Conservation (phyloP, 2,888 invertebrate genomes). For the Meloe dianella region DNA sequence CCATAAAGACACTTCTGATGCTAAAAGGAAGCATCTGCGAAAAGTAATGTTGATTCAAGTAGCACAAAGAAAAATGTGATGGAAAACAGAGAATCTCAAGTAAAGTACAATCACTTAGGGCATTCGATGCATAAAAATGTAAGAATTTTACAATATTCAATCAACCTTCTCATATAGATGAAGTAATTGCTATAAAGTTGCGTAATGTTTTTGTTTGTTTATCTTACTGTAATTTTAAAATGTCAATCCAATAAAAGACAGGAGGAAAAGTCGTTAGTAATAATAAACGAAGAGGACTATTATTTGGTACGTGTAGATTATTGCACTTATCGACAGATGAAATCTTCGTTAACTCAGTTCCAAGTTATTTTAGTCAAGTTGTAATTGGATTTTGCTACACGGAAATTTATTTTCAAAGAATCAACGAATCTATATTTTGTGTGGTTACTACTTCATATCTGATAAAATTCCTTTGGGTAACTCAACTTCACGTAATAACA, state of each 20-base stretch:
- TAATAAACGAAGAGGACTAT: slow-evolving; percentile 42
- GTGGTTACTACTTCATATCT: slow-evolving; percentile 27
- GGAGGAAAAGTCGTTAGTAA: slow-evolving; percentile 31
- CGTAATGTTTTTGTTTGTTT: slow-evolving; percentile 14
- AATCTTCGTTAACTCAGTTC: slow-evolving; percentile 33
- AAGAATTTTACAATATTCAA: not conserved
- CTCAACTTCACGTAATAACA: slow-evolving; percentile 29
- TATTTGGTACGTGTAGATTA: slow-evolving; percentile 37
- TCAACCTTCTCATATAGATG: slow-evolving; percentile 6
- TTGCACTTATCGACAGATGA: slow-evolving; percentile 31
- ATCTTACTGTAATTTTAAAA: slow-evolving; percentile 10
- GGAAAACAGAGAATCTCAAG: not conserved
- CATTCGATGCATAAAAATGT: not conserved
- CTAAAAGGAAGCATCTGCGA: no score
- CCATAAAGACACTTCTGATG: not conserved
- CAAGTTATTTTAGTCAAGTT: slow-evolving; percentile 34
- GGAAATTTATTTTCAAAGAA: slow-evolving; percentile 34
- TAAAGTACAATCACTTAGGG: not conserved
- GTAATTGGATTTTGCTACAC: slow-evolving; percentile 33
- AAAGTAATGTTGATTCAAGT: no score
- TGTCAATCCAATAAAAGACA: slow-evolving; percentile 30
- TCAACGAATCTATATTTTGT: slow-evolving; percentile 28
- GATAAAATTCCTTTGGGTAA: slow-evolving; percentile 31
- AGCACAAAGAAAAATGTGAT: no score
- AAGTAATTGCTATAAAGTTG: slow-evolving; percentile 19